Percentiles rank a stretch among this genome's conserved stretches.
These are phyloP conservation scores for Lingula anatina DNA, from an alignment of 2,888 invertebrate species.

Conservation along the genomic window DNA sequence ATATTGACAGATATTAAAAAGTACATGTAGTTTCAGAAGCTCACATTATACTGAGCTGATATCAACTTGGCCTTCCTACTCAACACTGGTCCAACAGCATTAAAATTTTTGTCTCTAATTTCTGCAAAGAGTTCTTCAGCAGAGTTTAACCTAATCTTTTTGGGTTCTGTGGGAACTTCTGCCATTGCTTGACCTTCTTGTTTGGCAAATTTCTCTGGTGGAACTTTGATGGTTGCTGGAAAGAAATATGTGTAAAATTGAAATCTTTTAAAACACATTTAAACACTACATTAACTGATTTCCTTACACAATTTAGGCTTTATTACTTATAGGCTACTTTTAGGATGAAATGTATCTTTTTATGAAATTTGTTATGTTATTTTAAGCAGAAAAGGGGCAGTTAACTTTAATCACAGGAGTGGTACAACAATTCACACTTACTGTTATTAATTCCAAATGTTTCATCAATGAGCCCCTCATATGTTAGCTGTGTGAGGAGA, in stretches of 20 bases:
- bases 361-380: too few species aligned
- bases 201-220: conserved; percentile 77
- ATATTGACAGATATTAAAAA: too few species aligned
- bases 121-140: conserved; percentile 83
- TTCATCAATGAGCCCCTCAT: conserved; percentile 96
- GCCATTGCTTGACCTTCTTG: conserved; percentile 55
- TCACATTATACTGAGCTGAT: conserved; percentile 67
- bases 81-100: conserved; percentile 78
- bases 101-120: conserved; percentile 87
- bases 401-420: too few species aligned
- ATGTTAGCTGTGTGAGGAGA: conserved; percentile 89
- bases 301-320: too few species aligned
- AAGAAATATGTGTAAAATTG: conserved; percentile 8
- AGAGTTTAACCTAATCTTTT: conserved; percentile 78
- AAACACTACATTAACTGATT: too few species aligned
- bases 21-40: too few species aligned
- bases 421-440: too few species aligned
- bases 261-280: too few species aligned
- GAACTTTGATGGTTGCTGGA: conserved; percentile 72
- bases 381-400: too few species aligned
- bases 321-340: too few species aligned
- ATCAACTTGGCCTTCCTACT: conserved; percentile 83
- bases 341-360: too few species aligned
- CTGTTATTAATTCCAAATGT: conserved; percentile 74
- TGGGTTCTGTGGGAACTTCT: conserved; percentile 59